phyloP scores from a whole-genome alignment of 2,797 vertebrate species.

The Schizopygopsis malacanthus region DNA sequence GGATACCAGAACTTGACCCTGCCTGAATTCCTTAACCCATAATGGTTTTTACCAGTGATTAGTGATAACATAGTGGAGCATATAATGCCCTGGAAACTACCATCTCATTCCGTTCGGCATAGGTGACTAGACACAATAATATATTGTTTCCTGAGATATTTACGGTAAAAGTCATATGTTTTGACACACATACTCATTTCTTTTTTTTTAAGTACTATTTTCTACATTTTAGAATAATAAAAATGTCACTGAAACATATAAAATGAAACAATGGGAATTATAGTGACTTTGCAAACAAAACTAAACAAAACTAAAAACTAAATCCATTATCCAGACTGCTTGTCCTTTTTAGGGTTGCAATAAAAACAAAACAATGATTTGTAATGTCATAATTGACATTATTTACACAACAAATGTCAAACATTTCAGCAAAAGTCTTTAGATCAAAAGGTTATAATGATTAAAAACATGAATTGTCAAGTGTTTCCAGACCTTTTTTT shows the following conservation, averaged over 20 bases:
- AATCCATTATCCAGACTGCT: not conserved
- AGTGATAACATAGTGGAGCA: slow-evolving; percentile 29
- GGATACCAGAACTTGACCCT: slow-evolving; percentile 68
- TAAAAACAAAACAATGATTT: not conserved
- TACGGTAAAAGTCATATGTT: not conserved
- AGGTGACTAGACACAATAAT: not conserved
- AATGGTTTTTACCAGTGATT: slow-evolving; percentile 60
- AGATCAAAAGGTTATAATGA: not conserved
- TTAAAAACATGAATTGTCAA: not conserved
- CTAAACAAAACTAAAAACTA: not conserved
- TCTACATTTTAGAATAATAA: not conserved
- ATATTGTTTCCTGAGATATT: not conserved
- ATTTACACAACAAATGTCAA: not conserved
- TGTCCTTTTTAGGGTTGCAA: not conserved
- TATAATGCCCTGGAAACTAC: slow-evolving; percentile 18
- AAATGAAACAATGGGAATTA: not conserved
- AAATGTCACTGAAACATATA: not conserved
- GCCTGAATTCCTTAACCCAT: slow-evolving; percentile 60
- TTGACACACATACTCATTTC: not conserved
- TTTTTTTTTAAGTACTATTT: not conserved
- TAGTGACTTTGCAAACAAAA: not conserved
- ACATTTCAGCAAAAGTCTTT: not conserved
- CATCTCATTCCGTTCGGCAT: not conserved
- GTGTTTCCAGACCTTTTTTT: not conserved
- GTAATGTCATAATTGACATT: not conserved